phyloP scores from a whole-genome alignment of 92 coral and sea anemone genomes.

The Plumapathes pennacea region DNA sequence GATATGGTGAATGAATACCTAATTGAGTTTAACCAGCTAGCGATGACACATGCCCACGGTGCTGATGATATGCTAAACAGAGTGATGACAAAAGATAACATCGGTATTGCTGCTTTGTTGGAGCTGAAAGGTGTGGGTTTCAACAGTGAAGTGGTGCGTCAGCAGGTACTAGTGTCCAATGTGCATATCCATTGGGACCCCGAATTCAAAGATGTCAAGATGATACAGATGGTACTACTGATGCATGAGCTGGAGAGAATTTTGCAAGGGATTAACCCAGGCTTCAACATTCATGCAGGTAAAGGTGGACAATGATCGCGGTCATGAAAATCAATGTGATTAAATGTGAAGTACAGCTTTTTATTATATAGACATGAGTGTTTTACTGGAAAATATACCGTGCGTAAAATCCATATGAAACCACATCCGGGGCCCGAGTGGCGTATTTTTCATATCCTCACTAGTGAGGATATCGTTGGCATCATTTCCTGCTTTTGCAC shows the following conservation, averaged over 20 bases:
- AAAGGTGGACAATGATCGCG: too few species aligned
- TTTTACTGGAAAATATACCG: too few species aligned
- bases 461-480: too few species aligned
- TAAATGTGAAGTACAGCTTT: too few species aligned
- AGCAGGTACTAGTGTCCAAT: slow-evolving; percentile 92
- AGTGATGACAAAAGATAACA: slow-evolving; percentile 99
- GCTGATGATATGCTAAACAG: slow-evolving; percentile 98
- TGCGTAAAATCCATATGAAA: too few species aligned
- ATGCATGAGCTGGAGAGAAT: slow-evolving; percentile 93
- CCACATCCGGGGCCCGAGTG: too few species aligned
- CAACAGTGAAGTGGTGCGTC: slow-evolving; percentile 54
- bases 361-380: too few species aligned
- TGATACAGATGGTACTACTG: slow-evolving; percentile 92
- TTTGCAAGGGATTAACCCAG: slow-evolving; percentile 82
- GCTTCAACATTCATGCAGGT: slow-evolving; percentile 85
- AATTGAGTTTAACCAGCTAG: slow-evolving; percentile 96
- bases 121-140: slow-evolving; percentile 78
- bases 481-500: too few species aligned
- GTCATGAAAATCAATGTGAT: too few species aligned
- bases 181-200: slow-evolving; percentile 99
- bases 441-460: too few species aligned
- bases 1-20: slow-evolving; percentile 83
- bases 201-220: slow-evolving; percentile 92
- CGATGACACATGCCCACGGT: slow-evolving; percentile 94
- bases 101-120: slow-evolving; percentile 88